A percentile compares a stretch with the other conserved stretches of the same genome.
These are phyloP conservation scores for Chlorospingus flavigularis DNA, from an alignment of 2,797 vertebrate species.

Conservation along the genomic window DNA sequence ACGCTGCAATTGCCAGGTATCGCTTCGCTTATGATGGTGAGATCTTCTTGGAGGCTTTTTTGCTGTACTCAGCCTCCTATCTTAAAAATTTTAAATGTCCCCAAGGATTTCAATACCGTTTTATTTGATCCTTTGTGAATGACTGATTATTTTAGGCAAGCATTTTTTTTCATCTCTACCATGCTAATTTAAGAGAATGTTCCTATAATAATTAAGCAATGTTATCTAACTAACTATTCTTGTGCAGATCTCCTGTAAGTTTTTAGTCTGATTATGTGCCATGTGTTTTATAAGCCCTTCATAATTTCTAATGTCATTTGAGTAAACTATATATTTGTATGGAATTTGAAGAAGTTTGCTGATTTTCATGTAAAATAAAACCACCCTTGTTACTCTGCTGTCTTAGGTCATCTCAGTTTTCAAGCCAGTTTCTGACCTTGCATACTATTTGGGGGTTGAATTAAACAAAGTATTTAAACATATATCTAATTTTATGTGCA, in stretches of 20 bases:
- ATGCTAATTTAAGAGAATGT: neutral
- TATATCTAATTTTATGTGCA: neutral
- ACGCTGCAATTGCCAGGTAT: neutral
- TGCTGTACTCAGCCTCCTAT: neutral
- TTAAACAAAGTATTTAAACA: conserved; percentile 4
- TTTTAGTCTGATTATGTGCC: neutral
- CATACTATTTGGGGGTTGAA: neutral
- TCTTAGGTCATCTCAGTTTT: neutral
- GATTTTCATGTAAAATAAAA: neutral
- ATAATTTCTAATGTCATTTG: neutral
- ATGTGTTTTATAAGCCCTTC: neutral
- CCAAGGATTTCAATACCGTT: neutral
- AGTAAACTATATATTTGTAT: neutral
- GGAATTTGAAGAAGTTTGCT: neutral
- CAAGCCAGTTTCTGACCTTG: neutral
- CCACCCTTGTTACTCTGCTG: neutral
- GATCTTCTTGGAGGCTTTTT: neutral
- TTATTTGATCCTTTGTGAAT: neutral
- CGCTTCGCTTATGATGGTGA: accelerated
- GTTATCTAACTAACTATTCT: neutral
- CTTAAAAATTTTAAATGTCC: neutral
- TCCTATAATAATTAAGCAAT: neutral
- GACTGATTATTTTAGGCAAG: neutral
- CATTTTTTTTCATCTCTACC: neutral
- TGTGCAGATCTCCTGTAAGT: neutral